Percentiles rank a stretch among this genome's conserved stretches.
Evolutionary conservation across 2,113 vertebrate species (phyloP).

Genomic region (Narcine bancroftii): DNA sequence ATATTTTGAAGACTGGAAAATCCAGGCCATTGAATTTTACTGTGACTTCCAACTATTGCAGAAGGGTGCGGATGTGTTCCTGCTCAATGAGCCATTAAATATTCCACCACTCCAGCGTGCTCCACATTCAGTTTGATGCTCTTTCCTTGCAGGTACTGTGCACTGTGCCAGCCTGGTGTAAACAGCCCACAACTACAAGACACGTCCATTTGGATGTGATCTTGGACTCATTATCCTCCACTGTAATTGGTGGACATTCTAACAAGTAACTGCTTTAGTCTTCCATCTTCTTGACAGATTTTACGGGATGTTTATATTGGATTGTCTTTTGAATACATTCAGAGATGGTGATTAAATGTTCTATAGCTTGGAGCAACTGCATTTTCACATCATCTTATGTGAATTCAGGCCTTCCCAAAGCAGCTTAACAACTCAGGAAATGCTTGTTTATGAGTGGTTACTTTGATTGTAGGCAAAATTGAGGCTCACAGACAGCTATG

Average conservation of each 20-base stretch:
- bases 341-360: background rate
- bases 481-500: background rate
- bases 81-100: background rate
- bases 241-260: background rate
- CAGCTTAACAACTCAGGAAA: background rate
- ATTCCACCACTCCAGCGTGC: background rate
- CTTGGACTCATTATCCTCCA: constrained; percentile 4
- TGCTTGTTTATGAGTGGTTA: background rate
- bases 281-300: background rate
- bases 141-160: background rate
- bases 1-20: too few species aligned
- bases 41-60: background rate
- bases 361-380: background rate
- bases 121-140: background rate
- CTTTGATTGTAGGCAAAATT: background rate
- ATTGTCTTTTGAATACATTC: background rate
- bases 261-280: background rate
- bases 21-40: background rate
- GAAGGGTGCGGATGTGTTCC: background rate
- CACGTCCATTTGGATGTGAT: background rate
- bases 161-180: background rate
- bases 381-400: background rate
- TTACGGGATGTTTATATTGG: background rate
- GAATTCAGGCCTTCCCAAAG: background rate
- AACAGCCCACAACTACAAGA: background rate